A percentile compares a stretch with the other conserved stretches of the same genome.
Evolutionary conservation across 1,140 invertebrate species (phyloP).

Genomic region (Procambarus clarkii): DNA sequence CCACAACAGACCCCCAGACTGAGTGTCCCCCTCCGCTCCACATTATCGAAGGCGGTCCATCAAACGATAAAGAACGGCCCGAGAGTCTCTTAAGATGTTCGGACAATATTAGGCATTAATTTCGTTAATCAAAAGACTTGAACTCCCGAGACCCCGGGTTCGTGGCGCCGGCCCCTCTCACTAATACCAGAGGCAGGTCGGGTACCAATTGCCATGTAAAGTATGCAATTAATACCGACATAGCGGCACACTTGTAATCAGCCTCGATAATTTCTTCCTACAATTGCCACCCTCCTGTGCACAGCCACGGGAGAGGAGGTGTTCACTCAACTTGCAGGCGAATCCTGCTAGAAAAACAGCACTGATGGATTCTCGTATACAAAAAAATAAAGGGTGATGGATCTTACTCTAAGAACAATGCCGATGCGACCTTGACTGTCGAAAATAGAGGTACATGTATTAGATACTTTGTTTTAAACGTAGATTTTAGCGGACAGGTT

Average conservation of each 20-base stretch:
- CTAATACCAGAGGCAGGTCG: constrained; percentile 12
- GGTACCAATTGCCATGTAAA: constrained; percentile 52
- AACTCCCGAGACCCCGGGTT: too few relatives aligned
- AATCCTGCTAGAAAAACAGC: neutral
- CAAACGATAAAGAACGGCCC: too few relatives aligned
- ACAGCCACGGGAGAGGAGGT: neutral
- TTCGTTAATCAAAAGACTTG: too few relatives aligned
- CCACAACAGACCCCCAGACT: too few relatives aligned
- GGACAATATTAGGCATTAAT: too few relatives aligned
- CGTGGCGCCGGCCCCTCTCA: neutral
- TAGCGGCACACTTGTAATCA: constrained; percentile 33
- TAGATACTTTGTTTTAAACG: too few relatives aligned
- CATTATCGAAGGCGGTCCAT: too few relatives aligned
- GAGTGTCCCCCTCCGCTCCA: too few relatives aligned
- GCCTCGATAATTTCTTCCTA: constrained; percentile 33
- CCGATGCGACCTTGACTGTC: neutral
- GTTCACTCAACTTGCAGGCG: too few relatives aligned
- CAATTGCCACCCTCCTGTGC: constrained; percentile 28
- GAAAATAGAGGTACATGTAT: neutral
- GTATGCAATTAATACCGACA: constrained; percentile 34
- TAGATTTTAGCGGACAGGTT: too few relatives aligned
- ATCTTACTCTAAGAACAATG: neutral
- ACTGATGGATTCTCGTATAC: neutral
- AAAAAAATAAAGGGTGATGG: neutral
- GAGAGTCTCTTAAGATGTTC: too few relatives aligned